These are phyloP conservation scores for Cuculus canorus DNA, from an alignment of 2,797 vertebrate species.

Conservation along the genomic window DNA sequence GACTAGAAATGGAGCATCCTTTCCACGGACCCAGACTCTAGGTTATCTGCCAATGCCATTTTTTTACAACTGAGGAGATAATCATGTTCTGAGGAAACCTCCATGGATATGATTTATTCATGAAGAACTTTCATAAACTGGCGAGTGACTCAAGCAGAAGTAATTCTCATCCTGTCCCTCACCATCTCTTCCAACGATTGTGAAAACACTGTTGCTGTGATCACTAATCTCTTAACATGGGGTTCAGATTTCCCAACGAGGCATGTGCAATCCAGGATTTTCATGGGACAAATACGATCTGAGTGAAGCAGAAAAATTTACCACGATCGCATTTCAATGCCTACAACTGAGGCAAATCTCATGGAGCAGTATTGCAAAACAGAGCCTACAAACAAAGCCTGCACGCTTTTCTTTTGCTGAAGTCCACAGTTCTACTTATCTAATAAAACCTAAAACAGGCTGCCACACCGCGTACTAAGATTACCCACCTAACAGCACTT, in stretches of 20 bases:
- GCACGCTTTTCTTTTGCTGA: neutral
- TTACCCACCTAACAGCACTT: neutral
- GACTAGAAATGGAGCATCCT: neutral
- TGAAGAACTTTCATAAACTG: conserved; percentile 11
- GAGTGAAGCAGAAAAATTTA: neutral
- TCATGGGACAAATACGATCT: fast-evolving
- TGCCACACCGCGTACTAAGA: conserved; percentile 13
- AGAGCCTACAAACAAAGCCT: neutral
- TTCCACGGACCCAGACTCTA: neutral
- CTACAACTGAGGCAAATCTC: neutral
- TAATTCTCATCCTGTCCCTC: neutral
- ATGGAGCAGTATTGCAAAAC: neutral
- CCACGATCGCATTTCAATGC: neutral
- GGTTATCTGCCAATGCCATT: neutral
- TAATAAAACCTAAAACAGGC: neutral
- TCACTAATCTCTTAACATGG: neutral
- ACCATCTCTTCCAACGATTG: neutral
- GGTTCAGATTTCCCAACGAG: neutral
- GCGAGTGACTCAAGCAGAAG: conserved; percentile 8
- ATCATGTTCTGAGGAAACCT: neutral
- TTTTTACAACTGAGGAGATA: neutral
- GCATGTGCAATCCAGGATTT: neutral
- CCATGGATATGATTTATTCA: neutral
- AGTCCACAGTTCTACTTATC: neutral
- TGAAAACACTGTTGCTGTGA: neutral